Evolutionary conservation across 2,888 invertebrate genomes (phyloP).

Genomic region (Eupithecia insigniata): DNA sequence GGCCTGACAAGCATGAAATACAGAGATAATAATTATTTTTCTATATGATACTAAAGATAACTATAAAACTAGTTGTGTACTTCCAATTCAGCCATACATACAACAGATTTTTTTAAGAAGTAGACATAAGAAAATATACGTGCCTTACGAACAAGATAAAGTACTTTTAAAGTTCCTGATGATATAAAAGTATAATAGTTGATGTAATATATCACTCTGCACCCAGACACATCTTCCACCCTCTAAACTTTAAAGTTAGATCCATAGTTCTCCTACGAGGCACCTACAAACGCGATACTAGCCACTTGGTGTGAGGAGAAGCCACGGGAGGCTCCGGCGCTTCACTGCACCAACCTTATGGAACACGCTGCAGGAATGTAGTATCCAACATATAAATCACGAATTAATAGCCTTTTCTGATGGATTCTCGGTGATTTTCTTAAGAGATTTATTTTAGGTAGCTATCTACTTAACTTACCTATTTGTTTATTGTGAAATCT

Average conservation of each 20-base stretch:
- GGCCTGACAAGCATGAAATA: neutral
- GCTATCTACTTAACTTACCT: neutral
- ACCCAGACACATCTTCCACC: neutral
- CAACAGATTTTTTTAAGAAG: neutral
- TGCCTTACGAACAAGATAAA: neutral
- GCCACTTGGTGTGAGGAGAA: slow-evolving; percentile 43
- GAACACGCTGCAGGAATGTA: slow-evolving; percentile 58
- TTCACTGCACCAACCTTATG: slow-evolving; percentile 62
- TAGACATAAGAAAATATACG: neutral
- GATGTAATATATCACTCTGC: neutral
- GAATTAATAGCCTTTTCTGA: slow-evolving; percentile 25
- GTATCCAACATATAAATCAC: slow-evolving; percentile 71
- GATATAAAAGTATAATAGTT: no score
- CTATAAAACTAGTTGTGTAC: neutral
- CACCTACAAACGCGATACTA: slow-evolving; percentile 37
- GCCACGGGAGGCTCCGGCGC: slow-evolving; percentile 68
- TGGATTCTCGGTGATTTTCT: slow-evolving; percentile 15
- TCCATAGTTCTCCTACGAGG: slow-evolving; percentile 10
- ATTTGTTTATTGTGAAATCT: neutral
- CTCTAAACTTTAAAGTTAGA: neutral
- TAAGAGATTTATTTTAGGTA: neutral
- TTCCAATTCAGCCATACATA: neutral
- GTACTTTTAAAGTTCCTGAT: no score
- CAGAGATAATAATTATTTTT: neutral
- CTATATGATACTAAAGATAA: neutral